These are phyloP conservation scores for Aphis gossypii DNA, from an alignment of 1,140 invertebrate genomes.

Conservation along the genomic window DNA sequence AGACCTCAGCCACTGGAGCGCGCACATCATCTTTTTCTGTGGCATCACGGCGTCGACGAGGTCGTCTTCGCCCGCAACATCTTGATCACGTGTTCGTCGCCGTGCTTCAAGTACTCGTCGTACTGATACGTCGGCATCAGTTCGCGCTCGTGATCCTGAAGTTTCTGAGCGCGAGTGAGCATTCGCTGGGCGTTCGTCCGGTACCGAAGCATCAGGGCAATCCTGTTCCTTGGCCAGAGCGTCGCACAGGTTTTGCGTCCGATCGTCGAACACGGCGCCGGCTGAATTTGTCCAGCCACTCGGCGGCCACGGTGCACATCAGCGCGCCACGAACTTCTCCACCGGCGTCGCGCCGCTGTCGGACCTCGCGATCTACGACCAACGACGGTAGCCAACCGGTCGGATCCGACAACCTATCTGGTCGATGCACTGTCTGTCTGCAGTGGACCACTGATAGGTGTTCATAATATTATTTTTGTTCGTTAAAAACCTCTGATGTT, in stretches of 20 bases:
- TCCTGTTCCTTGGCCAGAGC: constrained; percentile 37
- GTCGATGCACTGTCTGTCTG: not conserved
- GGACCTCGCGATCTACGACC: not conserved
- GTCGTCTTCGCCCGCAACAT: no score
- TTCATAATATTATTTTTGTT: not conserved
- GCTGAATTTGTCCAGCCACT: not conserved
- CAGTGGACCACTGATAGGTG: not conserved
- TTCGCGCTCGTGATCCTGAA: constrained; percentile 30
- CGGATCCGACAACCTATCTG: not conserved
- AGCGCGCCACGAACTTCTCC: not conserved
- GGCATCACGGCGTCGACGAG: not conserved
- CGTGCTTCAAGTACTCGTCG: not conserved
- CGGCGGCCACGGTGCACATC: not conserved
- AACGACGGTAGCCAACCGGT: no score
- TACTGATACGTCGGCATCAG: constrained; percentile 18
- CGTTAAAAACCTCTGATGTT: not conserved
- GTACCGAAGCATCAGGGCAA: not conserved
- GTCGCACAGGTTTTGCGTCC: not conserved
- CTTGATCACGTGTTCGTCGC: not conserved
- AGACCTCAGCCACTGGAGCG: constrained; percentile 36
- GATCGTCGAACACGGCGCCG: not conserved
- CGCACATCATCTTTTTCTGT: constrained; percentile 21
- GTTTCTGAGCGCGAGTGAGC: constrained; percentile 39
- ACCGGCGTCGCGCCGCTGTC: not conserved
- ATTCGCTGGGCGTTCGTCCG: not conserved